These are phyloP conservation scores for Silvanus unidentatus DNA, from an alignment of 2,888 invertebrate species.

Conservation along the genomic window DNA sequence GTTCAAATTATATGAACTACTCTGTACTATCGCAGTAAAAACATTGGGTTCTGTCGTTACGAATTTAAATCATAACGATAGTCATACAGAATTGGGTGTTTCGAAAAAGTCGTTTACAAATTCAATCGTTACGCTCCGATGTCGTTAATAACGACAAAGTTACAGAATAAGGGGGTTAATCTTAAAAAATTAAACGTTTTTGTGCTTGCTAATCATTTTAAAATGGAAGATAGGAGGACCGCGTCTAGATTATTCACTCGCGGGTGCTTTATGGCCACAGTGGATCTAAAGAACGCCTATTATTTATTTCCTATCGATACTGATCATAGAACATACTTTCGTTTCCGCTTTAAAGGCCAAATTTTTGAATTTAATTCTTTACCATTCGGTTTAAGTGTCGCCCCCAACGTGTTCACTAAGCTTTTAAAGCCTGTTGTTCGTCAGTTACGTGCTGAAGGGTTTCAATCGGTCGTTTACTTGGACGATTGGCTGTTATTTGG, in stretches of 20 bases:
- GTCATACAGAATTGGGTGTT: no score
- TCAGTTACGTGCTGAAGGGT: no score
- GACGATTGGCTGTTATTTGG: conserved; percentile 9
- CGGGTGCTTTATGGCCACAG: conserved; percentile 2
- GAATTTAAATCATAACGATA: no score
- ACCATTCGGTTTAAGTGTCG: conserved; percentile 6
- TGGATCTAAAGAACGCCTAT: conserved; percentile 9
- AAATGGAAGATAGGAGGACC: conserved; percentile 10
- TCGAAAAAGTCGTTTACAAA: no score
- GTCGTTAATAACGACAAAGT: no score
- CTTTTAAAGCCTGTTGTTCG: conserved; percentile 7
- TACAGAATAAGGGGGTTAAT: no score
- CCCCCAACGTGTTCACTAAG: conserved; percentile 8
- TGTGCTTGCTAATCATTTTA: conserved; percentile 7
- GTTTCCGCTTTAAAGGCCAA: conserved; percentile 2
- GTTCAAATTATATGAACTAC: no score
- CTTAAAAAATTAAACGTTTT: conserved; percentile 8
- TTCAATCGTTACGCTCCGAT: no score
- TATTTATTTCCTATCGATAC: conserved; percentile 4
- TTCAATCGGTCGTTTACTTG: conserved; percentile 8
- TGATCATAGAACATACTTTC: not conserved
- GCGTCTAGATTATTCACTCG: conserved; percentile 2
- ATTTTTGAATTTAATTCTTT: conserved; percentile 6
- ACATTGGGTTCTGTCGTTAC: no score
- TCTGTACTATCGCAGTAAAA: no score